phyloP scores from a whole-genome alignment of 2,113 vertebrate species.

The Spilogale gracilis region DNA sequence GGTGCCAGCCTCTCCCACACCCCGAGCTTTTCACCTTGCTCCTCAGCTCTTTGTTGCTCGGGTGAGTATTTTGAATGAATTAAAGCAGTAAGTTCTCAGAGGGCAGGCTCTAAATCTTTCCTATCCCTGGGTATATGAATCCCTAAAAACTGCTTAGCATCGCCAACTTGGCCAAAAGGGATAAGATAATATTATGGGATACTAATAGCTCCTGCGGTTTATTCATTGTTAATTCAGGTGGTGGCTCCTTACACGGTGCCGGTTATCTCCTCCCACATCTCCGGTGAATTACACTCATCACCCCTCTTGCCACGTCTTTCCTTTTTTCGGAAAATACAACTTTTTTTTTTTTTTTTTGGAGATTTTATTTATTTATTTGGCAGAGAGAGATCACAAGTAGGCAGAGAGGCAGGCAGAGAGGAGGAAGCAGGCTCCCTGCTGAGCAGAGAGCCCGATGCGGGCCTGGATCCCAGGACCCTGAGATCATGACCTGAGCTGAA shows the following conservation, averaged over 20 bases:
- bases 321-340: neutral
- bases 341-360: neutral
- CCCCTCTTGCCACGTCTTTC: neutral
- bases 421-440: too few species aligned
- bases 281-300: neutral
- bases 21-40: slow-evolving; percentile 2
- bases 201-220: neutral
- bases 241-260: neutral
- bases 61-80: slow-evolving; percentile 51
- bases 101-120: slow-evolving; percentile 70
- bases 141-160: slow-evolving; percentile 43
- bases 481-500: too few species aligned
- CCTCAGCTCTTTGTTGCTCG: slow-evolving; percentile 16
- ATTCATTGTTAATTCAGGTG: neutral
- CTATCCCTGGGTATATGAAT: neutral
- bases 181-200: neutral
- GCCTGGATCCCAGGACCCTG: too few species aligned
- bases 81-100: slow-evolving; percentile 22
- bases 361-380: too few species aligned
- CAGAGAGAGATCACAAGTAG: too few species aligned
- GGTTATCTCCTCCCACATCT: accelerated
- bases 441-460: too few species aligned
- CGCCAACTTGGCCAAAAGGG: neutral
- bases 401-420: too few species aligned
- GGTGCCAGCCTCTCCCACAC: slow-evolving; percentile 25